phyloP scores from a whole-genome alignment of 2,797 vertebrate species.

The Graptemys geographica region DNA sequence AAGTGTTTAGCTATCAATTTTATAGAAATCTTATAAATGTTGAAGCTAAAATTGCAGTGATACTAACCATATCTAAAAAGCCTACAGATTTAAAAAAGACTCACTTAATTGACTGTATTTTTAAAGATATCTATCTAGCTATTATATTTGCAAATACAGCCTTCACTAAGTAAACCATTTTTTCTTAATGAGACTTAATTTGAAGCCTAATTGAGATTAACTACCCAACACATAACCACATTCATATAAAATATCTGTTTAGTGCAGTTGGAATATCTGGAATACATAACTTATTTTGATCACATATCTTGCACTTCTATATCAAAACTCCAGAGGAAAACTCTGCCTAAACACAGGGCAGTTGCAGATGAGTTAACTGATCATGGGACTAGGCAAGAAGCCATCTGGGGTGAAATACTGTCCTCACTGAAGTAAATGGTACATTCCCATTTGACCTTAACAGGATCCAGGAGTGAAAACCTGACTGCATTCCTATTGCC shows the following conservation, averaged over 20 bases:
- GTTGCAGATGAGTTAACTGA: accelerated
- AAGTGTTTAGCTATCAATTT: neutral
- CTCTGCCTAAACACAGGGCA: accelerated
- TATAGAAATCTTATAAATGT: neutral
- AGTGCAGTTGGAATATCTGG: neutral
- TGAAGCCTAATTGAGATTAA: neutral
- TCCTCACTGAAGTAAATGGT: accelerated
- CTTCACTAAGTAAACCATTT: neutral
- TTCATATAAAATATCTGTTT: neutral
- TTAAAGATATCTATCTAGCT: neutral
- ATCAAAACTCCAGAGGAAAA: neutral
- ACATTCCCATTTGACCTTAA: neutral
- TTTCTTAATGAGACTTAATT: neutral
- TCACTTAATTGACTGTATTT: accelerated
- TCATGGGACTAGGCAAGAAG: accelerated
- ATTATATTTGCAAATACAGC: accelerated
- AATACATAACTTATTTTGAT: neutral
- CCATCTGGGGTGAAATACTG: accelerated
- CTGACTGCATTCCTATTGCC: neutral
- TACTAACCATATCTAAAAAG: neutral
- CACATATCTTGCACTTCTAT: neutral
- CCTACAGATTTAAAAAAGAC: accelerated
- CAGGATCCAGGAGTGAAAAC: neutral
- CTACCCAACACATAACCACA: neutral
- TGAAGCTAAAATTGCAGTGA: neutral